Evolutionary conservation across 2,797 vertebrate genomes (phyloP).

Genomic region (Austrolebias charrua): DNA sequence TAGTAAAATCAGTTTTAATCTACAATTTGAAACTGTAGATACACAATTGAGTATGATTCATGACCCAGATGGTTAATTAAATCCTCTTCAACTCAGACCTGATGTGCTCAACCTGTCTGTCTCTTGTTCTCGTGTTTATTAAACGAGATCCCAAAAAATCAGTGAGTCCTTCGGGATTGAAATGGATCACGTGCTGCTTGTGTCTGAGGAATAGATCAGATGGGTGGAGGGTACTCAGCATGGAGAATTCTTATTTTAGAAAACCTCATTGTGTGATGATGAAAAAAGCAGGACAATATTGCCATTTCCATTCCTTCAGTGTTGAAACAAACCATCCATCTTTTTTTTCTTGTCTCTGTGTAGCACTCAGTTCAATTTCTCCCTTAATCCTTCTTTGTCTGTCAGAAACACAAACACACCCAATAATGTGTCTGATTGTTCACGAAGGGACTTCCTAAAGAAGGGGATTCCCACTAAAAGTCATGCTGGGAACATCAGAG

Average conservation of each 20-base stretch:
- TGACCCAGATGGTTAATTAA: not conserved
- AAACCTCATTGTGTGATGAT: conserved; percentile 59
- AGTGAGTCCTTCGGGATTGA: not conserved
- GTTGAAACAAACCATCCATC: conserved; percentile 45
- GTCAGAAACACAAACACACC: not conserved
- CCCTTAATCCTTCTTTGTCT: not conserved
- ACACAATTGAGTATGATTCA: too few species aligned
- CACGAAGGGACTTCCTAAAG: conserved; percentile 29
- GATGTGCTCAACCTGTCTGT: conserved; percentile 4
- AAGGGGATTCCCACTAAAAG: not conserved
- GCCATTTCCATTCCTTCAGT: conserved; percentile 42
- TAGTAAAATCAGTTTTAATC: too few species aligned
- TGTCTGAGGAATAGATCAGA: not conserved
- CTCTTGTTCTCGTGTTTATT: not conserved
- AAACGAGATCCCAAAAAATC: not conserved
- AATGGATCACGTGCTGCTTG: not conserved
- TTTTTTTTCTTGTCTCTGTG: conserved; percentile 42
- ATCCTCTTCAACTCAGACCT: conserved; percentile 8
- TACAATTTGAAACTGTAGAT: too few species aligned
- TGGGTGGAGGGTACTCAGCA: not conserved
- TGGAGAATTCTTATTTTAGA: conserved; percentile 29
- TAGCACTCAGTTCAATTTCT: conserved; percentile 15
- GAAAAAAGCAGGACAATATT: conserved; percentile 50
- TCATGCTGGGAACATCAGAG: not conserved
- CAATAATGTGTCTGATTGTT: conserved; percentile 13